Evolutionary conservation across 2,797 vertebrate species (phyloP).

Genomic region (Enteromius unitaeniatus): DNA sequence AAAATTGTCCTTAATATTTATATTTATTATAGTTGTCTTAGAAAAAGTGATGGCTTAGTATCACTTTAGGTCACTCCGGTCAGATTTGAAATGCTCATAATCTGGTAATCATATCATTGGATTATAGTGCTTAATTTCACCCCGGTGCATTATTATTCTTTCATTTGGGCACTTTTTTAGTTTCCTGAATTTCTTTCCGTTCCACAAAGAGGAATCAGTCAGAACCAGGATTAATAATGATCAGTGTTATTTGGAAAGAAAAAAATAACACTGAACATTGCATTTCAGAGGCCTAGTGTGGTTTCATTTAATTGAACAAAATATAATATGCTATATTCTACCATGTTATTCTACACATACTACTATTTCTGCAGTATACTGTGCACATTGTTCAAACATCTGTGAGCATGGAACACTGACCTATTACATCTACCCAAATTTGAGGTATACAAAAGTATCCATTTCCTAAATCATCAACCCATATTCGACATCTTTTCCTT

Average conservation of each 20-base stretch:
- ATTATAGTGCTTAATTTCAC: conserved; percentile 4
- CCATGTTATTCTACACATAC: background rate
- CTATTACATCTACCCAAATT: background rate
- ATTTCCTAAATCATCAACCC: background rate
- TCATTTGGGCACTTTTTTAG: conserved; percentile 13
- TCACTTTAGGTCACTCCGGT: background rate
- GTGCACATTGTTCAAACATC: background rate
- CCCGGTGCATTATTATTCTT: conserved; percentile 19
- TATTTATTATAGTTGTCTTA: background rate
- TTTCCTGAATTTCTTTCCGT: conserved; percentile 34
- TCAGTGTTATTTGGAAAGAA: background rate
- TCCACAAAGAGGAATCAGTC: conserved; percentile 50
- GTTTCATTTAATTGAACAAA: no score
- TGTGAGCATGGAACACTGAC: no score
- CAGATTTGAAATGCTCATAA: background rate
- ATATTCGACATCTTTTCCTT: background rate
- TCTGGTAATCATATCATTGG: background rate
- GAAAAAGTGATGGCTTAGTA: background rate
- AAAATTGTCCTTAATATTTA: background rate
- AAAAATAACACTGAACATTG: background rate
- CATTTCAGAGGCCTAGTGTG: background rate
- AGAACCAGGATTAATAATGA: conserved; percentile 1
- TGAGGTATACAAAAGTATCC: background rate
- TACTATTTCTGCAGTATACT: background rate
- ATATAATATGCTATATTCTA: background rate